Evolutionary conservation across 2,797 vertebrate genomes (phyloP).

Genomic region (Epinephelus awoara): DNA sequence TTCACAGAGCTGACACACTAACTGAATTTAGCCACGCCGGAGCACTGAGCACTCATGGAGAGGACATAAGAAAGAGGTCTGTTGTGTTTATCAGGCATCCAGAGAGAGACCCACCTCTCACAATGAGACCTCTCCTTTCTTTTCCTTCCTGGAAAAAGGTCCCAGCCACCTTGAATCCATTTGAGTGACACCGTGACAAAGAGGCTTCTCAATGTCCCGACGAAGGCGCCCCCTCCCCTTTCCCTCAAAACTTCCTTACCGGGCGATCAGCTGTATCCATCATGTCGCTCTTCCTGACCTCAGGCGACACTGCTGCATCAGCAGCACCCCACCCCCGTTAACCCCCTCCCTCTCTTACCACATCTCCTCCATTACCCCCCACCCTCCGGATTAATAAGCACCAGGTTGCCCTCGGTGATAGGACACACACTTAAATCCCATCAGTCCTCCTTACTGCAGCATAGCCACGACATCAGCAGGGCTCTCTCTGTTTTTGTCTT

Average conservation of each 20-base stretch:
- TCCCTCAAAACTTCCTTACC: slow-evolving; percentile 90
- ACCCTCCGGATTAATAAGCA: slow-evolving; percentile 77
- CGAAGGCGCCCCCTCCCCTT: slow-evolving; percentile 85
- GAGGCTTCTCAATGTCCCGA: slow-evolving; percentile 88
- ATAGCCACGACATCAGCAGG: slow-evolving; percentile 75
- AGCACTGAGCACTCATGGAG: slow-evolving; percentile 59
- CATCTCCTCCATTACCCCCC: slow-evolving; percentile 52
- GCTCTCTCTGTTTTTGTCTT: slow-evolving; percentile 77
- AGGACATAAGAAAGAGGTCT: slow-evolving; percentile 75
- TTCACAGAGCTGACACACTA: slow-evolving; percentile 60
- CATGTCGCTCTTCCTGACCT: slow-evolving; percentile 93
- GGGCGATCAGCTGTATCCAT: slow-evolving; percentile 94
- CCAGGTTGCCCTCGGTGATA: slow-evolving; percentile 85
- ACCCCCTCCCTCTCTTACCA: slow-evolving; percentile 18
- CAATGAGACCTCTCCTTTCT: slow-evolving; percentile 78
- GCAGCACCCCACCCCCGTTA: slow-evolving; percentile 72
- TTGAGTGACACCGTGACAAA: slow-evolving; percentile 94
- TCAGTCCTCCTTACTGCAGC: slow-evolving; percentile 70
- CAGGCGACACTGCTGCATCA: slow-evolving; percentile 88
- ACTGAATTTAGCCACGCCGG: slow-evolving; percentile 68
- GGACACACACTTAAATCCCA: slow-evolving; percentile 81
- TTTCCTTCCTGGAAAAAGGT: slow-evolving; percentile 72
- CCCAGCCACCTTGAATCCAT: slow-evolving; percentile 82
- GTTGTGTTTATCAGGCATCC: slow-evolving; percentile 72
- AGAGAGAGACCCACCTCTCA: slow-evolving; percentile 71